Evolutionary conservation across 2,888 invertebrate genomes (phyloP), one percentile per base, ranked within the genome.

Genomic region (Synergus gifuensis): DNA sequence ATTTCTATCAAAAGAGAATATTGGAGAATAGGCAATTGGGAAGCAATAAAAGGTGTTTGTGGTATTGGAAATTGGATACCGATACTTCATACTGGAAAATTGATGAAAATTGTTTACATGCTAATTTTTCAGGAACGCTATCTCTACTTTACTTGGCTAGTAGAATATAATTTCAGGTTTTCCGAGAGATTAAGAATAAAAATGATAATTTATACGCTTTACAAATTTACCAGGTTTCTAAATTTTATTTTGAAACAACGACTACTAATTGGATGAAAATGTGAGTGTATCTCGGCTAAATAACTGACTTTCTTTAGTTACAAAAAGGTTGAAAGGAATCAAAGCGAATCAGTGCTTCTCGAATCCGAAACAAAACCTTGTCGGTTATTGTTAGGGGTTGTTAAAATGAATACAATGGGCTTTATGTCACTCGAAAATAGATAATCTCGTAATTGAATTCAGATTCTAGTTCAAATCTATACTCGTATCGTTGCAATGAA

Each of bases 361-460:
- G 69, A 73, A 73, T 54, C 49, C 36, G 36, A 73, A 67, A 54
- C 28, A 3, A 54, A 73, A 54, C 7, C 16, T 36, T 36, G 36
- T 54, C 49, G 22, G 46, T 28, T 28, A 28, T 18, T 44, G 28
- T 69, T 69, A 22, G 22, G 60, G 60, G 22, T 22, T 16, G 69
- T 69, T 69, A 69, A 69, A 28, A 49, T 28, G 8, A 7, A 54
- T 2, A 73, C 49, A 73, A 73, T 49, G 49, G 69, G 49, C 69
- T 69, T 49, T 49, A 46, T 54, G 36, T 73, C 54, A 73, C 28
- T 49, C 16, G 40, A 69, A 49, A 49, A 16, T 69, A 69, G 49
- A 73, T 54, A 73, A 54, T 73, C 69, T 73, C 36, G 49, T 54
- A 73, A 73, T n/a, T 22, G n/a, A 54, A 73, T 73, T 73, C 28